Conservation (phyloP, 1,140 invertebrate species). For the Aphaenogaster ashmeadi region DNA sequence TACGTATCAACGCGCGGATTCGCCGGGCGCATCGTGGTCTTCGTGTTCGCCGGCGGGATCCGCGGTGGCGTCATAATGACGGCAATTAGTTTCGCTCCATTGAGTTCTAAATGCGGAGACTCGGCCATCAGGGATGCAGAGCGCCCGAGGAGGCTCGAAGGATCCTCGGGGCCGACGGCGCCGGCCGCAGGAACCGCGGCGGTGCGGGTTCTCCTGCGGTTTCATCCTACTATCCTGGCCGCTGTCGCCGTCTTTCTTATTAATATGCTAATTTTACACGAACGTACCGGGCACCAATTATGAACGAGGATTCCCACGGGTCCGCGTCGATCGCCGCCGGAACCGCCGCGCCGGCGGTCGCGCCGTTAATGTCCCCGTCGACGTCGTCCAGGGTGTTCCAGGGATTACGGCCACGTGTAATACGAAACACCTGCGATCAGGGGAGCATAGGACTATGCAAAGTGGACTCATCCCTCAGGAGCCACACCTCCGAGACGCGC, state of each 20-base stretch:
- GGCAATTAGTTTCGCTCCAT: conserved; percentile 86
- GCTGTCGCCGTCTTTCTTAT: conserved; percentile 87
- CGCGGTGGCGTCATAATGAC: conserved; percentile 66
- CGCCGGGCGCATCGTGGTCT: background rate
- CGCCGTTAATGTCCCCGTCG: conserved; percentile 34
- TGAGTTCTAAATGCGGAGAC: conserved; percentile 88
- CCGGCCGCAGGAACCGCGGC: conserved; percentile 66
- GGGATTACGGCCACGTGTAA: conserved; percentile 85
- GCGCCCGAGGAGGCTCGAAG: conserved; percentile 79
- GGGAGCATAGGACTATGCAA: conserved; percentile 75
- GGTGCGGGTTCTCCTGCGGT: conserved; percentile 79
- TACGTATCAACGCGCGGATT: background rate
- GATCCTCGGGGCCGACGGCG: conserved; percentile 77
- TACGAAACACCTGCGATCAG: conserved; percentile 85
- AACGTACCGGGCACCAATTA: conserved; percentile 68
- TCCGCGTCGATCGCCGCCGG: background rate
- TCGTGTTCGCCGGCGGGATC: conserved; percentile 25
- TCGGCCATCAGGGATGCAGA: conserved; percentile 84
- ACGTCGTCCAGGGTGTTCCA: conserved; percentile 67
- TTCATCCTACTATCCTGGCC: conserved; percentile 86
- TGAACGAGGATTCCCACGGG: conserved; percentile 47
- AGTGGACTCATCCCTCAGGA: conserved; percentile 66
- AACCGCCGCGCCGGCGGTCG: conserved; percentile 6
- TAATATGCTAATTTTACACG: conserved; percentile 87
- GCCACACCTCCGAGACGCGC: conserved; percentile 24